Percentiles rank a stretch among this genome's conserved stretches.
Conservation (phyloP, 2,888 invertebrate species). For the Eristalis arbustorum region DNA sequence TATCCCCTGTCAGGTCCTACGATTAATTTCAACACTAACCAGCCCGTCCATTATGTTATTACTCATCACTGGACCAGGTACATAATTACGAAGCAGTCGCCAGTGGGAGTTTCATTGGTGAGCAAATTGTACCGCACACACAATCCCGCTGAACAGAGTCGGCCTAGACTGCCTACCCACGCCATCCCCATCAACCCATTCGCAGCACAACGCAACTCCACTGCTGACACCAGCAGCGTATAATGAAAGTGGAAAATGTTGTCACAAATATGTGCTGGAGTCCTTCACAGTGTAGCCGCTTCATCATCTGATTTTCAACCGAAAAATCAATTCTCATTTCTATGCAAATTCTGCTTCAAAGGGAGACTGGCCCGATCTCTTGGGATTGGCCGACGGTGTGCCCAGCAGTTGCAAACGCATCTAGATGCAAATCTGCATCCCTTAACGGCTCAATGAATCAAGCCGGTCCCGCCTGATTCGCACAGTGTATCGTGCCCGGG, state of each 20-base stretch:
- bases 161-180: not conserved
- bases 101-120: not conserved
- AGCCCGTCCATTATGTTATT: not conserved
- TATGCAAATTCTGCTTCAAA: slow-evolving; percentile 64
- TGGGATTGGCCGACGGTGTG: not conserved
- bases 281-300: not conserved
- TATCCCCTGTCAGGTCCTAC: not conserved
- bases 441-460: slow-evolving; percentile 63
- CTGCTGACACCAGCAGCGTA: not conserved
- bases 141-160: not conserved
- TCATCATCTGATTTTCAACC: slow-evolving; percentile 39
- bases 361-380: slow-evolving; percentile 17
- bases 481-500: not conserved
- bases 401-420: slow-evolving; percentile 24
- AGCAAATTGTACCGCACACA: not conserved
- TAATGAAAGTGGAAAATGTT: not conserved
- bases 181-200: not conserved
- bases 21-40: no score
- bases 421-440: slow-evolving; percentile 38
- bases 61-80: not conserved
- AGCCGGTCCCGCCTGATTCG: slow-evolving; percentile 39
- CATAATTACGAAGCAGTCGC: not conserved
- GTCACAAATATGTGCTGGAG: not conserved
- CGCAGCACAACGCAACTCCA: not conserved
- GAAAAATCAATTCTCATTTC: slow-evolving; percentile 65